Percentiles rank a stretch among this genome's conserved stretches.
Conservation (phyloP, 2,888 invertebrate species). For the Loripinus fragilis region DNA sequence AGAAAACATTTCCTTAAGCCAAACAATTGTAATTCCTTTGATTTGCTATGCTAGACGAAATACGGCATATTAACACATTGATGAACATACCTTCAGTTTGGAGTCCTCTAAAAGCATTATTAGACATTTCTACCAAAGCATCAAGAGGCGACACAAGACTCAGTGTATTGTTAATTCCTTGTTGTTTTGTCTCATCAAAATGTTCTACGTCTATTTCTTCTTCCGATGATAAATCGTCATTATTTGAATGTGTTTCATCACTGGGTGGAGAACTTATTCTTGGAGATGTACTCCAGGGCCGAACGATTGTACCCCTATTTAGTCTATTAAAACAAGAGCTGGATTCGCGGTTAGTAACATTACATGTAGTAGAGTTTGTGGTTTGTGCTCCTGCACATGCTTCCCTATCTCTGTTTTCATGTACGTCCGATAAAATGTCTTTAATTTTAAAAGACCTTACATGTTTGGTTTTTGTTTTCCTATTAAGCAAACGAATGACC, state of each 20-base stretch:
- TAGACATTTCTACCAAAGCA: constrained; percentile 98
- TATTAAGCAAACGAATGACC: constrained; percentile 10
- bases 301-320: constrained; percentile 9
- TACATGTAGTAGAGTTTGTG: too few relatives aligned
- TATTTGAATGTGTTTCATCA: constrained; percentile 65
- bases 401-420: not conserved
- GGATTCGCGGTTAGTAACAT: not conserved
- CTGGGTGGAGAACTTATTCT: constrained; percentile 37
- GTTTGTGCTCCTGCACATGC: too few relatives aligned
- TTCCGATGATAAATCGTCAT: constrained; percentile 55
- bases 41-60: too few relatives aligned
- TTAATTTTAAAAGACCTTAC: constrained; percentile 76
- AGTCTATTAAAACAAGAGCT: not conserved
- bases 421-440: constrained; percentile 67
- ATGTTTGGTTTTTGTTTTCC: constrained; percentile 71
- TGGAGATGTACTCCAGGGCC: constrained; percentile 68
- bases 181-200: constrained; percentile 48
- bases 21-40: too few relatives aligned
- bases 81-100: constrained; percentile 82
- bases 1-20: too few relatives aligned
- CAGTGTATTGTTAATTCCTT: constrained; percentile 45
- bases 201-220: constrained; percentile 71
- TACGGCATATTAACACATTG: too few relatives aligned
- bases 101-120: constrained; percentile 97
- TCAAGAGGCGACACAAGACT: constrained; percentile 90